These are phyloP conservation scores for Serranus cabrilla DNA, from an alignment of 2,797 vertebrate genomes.

Conservation along the genomic window DNA sequence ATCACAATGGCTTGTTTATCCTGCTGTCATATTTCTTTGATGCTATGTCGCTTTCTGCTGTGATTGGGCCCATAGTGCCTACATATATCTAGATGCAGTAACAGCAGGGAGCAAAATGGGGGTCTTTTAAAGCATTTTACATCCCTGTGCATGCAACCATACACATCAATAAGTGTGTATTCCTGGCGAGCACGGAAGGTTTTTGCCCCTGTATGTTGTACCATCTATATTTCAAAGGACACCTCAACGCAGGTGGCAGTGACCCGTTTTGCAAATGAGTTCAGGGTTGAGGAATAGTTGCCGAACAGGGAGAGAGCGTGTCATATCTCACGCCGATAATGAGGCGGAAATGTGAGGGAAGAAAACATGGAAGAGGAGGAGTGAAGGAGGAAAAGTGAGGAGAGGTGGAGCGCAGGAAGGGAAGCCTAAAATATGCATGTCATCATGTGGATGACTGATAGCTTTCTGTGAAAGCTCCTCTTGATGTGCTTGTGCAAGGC, in stretches of 20 bases:
- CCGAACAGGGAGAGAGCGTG: conserved; percentile 49
- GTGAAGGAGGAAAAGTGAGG: conserved; percentile 49
- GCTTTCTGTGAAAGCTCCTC: conserved; percentile 71
- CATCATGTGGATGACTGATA: conserved; percentile 78
- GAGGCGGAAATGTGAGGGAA: conserved; percentile 49
- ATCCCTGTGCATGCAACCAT: conserved; percentile 15
- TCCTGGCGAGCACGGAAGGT: conserved; percentile 7
- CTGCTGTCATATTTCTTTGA: conserved; percentile 58
- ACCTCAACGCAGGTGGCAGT: conserved; percentile 49
- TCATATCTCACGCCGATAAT: conserved; percentile 62
- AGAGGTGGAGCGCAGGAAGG: conserved; percentile 51
- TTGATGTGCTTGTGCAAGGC: conserved; percentile 62
- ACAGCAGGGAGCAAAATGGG: conserved; percentile 58
- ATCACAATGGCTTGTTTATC: conserved; percentile 60
- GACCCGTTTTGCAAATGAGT: conserved; percentile 63
- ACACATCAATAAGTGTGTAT: conserved; percentile 41
- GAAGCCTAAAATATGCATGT: conserved; percentile 78
- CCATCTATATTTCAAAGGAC: conserved; percentile 53
- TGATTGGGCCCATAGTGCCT: conserved; percentile 33
- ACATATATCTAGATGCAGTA: conserved; percentile 30
- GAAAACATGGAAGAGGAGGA: conserved; percentile 61
- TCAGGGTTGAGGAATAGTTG: conserved; percentile 63
- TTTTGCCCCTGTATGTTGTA: conserved; percentile 4
- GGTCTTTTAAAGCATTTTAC: conserved; percentile 43
- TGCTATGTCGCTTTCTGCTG: conserved; percentile 31